These are phyloP conservation scores for Lordiphosa fenestrarum DNA, from an alignment of 2,888 invertebrate genomes.

Conservation along the genomic window DNA sequence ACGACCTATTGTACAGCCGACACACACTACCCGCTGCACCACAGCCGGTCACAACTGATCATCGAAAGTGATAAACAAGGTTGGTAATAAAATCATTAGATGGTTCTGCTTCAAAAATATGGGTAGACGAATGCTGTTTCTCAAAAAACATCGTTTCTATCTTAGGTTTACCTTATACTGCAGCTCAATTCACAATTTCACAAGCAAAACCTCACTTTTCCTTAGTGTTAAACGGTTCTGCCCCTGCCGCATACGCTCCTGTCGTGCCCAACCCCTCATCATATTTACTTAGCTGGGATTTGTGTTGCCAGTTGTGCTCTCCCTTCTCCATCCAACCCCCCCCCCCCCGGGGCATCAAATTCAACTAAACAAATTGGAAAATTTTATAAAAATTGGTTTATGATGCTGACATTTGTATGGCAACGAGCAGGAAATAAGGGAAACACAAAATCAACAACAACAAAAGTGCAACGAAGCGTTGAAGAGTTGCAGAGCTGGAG, in stretches of 20 bases:
- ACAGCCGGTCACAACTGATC: too few species aligned
- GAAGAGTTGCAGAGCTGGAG: slow-evolving; percentile 4
- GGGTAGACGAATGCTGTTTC: too few species aligned
- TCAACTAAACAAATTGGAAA: slow-evolving; percentile 71
- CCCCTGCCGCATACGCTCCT: background rate
- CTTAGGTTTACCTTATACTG: too few species aligned
- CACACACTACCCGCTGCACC: too few species aligned
- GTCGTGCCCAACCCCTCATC: slow-evolving; percentile 24
- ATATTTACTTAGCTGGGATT: slow-evolving; percentile 57
- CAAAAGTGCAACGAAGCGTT: slow-evolving; percentile 43
- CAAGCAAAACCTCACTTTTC: too few species aligned
- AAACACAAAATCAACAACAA: slow-evolving; percentile 11
- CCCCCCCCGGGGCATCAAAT: slow-evolving; percentile 47
- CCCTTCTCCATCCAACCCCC: too few species aligned
- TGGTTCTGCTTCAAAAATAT: too few species aligned
- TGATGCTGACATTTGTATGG: slow-evolving; percentile 59
- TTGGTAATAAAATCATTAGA: too few species aligned
- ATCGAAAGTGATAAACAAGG: too few species aligned
- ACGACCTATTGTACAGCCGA: too few species aligned
- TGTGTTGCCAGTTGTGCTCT: slow-evolving; percentile 14
- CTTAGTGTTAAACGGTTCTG: background rate
- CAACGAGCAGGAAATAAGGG: slow-evolving; percentile 25
- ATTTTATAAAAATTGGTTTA: slow-evolving; percentile 71
- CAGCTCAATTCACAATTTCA: too few species aligned
- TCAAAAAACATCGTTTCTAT: too few species aligned